Base-by-base conservation (phyloP, 2,797 vertebrate genomes). In the Lycodopsis pacificus region DNA sequence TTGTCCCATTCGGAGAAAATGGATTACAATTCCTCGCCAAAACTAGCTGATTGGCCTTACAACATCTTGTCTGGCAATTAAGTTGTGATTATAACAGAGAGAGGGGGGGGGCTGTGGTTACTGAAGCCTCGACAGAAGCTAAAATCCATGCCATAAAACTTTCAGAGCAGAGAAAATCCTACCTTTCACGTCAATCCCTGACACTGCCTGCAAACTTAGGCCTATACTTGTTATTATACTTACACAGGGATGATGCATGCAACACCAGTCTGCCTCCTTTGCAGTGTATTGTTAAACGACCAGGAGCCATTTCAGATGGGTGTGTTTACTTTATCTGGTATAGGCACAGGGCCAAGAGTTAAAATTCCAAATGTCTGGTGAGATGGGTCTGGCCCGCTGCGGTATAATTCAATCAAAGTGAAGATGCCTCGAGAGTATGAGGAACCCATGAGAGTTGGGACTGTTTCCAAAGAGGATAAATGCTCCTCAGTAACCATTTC, bases 161-260 rank as follows among this genome's bases (percentile, higher is more conserved):
- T 86, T 72, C 32, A 81, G 83, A 81, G 81, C 76, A 79, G 48
- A 88, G 71, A 73, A 63, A 91, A 86, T 88, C 86, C 71, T 13
- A 4, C 34, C 73, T 76, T 78, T 74, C 32, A 78, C 49, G 38
- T 56, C 63, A 20, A 44, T 84, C 61, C 46, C 42, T 38, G 44
- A 9, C 69, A 69, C 71, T 63, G 69, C 22, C 73, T 82, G 38
- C 56, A 79, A 38, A 36, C 1, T 54, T 25, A 25, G 36, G 77
- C 44, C 0, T 42, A 32, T 7, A 22, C 44, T 83, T 73, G 36
- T 71, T 77, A 76, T 64, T 80, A 80, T 49, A 48, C 62, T 76
- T 59, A 79, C 58, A 70, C 62, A 27, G 10, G 51, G 53, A 51
- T 54, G 46, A 58, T 49, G 61, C 53, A 58, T 46, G 44, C 65